phyloP scores from a whole-genome alignment of 1,140 invertebrate genomes.

The Paraescarpia echinospica region DNA sequence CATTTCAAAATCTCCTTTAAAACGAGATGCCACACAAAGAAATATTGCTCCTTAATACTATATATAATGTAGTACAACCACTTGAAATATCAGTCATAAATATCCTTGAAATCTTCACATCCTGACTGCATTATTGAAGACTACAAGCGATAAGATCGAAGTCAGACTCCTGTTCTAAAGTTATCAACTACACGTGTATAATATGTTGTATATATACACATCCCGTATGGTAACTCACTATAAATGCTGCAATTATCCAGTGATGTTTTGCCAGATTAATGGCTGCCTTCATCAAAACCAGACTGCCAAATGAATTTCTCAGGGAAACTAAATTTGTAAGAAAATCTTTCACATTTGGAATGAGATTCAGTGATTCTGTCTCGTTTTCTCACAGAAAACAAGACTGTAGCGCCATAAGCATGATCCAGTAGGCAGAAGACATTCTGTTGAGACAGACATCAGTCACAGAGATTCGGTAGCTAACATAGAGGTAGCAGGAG shows the following conservation, averaged over 20 bases:
- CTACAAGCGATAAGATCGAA: background rate
- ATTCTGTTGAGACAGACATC: no score
- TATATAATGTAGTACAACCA: background rate
- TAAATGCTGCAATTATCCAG: background rate
- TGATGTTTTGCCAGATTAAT: background rate
- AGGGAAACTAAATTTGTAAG: background rate
- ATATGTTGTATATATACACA: background rate
- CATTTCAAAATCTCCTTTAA: background rate
- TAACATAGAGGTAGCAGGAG: background rate
- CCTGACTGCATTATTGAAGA: background rate
- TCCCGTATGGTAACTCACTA: background rate
- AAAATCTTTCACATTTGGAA: background rate
- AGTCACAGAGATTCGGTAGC: no score
- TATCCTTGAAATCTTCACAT: background rate
- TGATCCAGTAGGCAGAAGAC: no score
- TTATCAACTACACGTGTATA: background rate
- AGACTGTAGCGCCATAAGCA: no score
- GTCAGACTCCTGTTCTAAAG: background rate
- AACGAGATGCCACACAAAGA: background rate
- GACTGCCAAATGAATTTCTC: background rate
- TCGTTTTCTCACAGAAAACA: background rate
- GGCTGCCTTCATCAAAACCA: no score
- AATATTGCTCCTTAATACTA: background rate
- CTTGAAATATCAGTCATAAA: background rate
- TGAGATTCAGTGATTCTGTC: background rate